Evolutionary conservation across 2,888 invertebrate genomes (phyloP).

Genomic region (Agonopterix alstromeriana): DNA sequence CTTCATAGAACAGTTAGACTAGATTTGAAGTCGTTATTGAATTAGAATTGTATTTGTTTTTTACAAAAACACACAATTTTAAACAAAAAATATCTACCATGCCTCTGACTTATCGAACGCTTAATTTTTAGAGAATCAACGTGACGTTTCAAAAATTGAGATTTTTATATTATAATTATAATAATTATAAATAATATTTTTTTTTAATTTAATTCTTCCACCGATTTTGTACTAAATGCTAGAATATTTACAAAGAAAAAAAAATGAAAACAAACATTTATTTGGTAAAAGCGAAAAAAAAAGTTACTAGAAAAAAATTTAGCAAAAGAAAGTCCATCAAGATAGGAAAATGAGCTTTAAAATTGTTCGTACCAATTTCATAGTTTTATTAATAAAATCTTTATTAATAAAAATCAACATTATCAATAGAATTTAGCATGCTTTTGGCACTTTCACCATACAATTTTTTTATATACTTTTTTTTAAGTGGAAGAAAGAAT

Average conservation of each 20-base stretch:
- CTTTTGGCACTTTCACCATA: conserved; percentile 60
- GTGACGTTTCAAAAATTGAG: conserved; percentile 20
- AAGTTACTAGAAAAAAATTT: conserved; percentile 6
- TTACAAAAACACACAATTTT: neutral
- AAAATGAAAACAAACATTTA: conserved; percentile 40
- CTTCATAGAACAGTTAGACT: neutral
- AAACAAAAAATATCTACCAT: neutral
- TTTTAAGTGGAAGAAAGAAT: conserved; percentile 11
- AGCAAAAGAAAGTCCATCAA: conserved; percentile 9
- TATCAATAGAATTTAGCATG: conserved; percentile 22
- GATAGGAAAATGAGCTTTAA: neutral
- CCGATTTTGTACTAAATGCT: conserved; percentile 71
- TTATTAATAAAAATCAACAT: conserved; percentile 1
- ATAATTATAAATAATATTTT: conserved; percentile 31
- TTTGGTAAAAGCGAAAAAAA: conserved; percentile 67
- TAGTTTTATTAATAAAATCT: too few species aligned
- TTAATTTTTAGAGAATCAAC: conserved; percentile 6
- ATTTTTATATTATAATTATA: conserved; percentile 23
- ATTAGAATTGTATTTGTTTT: neutral
- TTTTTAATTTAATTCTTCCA: conserved; percentile 43
- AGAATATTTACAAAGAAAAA: conserved; percentile 60
- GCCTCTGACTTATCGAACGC: neutral
- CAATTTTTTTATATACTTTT: conserved; percentile 19
- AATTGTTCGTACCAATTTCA: neutral
- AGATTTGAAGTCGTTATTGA: neutral